Base-by-base conservation (phyloP, 2,113 vertebrate genomes). In the Notothenia coriiceps region DNA sequence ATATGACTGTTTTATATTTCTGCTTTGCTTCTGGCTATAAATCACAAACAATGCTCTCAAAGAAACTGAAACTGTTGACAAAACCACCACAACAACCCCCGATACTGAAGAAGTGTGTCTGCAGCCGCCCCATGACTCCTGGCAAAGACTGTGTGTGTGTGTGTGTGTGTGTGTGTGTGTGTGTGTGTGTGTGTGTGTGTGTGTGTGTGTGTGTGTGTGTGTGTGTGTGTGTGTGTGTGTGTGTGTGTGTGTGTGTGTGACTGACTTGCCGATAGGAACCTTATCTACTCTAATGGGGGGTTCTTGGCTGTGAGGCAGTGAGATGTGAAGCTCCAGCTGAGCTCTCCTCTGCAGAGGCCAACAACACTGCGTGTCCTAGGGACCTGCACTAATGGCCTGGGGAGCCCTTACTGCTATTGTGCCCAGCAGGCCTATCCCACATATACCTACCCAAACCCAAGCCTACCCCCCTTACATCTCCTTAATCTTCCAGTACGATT, bases 211-310 rank as follows among this genome's bases (percentile, higher is more conserved):
- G 62, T 80, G 74, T 76, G 52, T 77, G 81, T 78, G 85, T 64
- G 62, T 79, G 74, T 76, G 52, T 77, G 81, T 76, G 85, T 64
- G 62, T 79, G 74, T 76, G 52, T 77, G 81, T 76, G 85, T 25
- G 57, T 25, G 25, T 25, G 78, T 35, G 77, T 83, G 78, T 84
- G 71, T 81, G 77, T 84, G 83, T 80, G 82, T 76, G 71, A 44
- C 70, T 76, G 71, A 44, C 70, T 92, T 86, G 93, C 95, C 91
- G 90, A 95, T 94, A 95, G 95, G 84, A 93, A 93, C 95, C 95
- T 87, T 95, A 95, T 96, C 96, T 95, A 83, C 93, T 96, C 92
- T 97, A 96, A 96, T 96, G 94, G 94, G 79, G 46, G 94, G 93
- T 91, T 95, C 92, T 94, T 93, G 94, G 92, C 93, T 93, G 94